Base-by-base conservation (phyloP, 1,140 invertebrate species). In the Drosophila tristis region DNA sequence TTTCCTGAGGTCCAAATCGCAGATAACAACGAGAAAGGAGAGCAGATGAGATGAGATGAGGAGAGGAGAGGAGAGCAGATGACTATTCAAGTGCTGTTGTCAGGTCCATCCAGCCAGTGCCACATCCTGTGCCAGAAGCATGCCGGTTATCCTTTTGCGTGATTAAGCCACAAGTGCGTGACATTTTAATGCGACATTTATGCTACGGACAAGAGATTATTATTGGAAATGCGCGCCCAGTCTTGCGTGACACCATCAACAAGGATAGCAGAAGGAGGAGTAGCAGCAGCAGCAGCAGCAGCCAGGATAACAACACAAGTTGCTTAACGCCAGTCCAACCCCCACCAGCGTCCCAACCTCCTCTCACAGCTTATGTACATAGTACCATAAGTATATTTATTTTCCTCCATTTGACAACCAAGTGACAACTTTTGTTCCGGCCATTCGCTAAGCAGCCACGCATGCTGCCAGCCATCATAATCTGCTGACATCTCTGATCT, bases 111-210 rank as follows among this genome's bases (percentile, higher is more conserved):
- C 23, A 3, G 23, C 4, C 2, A 16, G 23, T 11, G 47, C 29
- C 23, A 61, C 13, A 20, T 54, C 16, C 59, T 35, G 43, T 45
- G 44, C 31, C 31, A 0, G n/a, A 25, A 61, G 50, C 48, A 45
- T 56, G 60, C 45, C 72, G 35, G 68, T 81, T 89, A 89, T 89
- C 84, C 84, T 89, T 86, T 79, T 76, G 84, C 84, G 79, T 87
- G 84, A 87, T 87, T 87, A 87, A 87, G 84, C 79, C 79, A 87
- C 84, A 84, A 87, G 84, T 87, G 84, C 84, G 84, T 87, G 84
- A 87, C 84, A 87, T 79, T 87, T 87, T 89, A 87, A 87, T 87
- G 84, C 84, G 84, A 87, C 84, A 87, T 89, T 87, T 87, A 87
- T 89, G 84, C 79, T 79, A 66, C 56, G 80, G 84, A 87, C 84